phyloP scores from a whole-genome alignment of 2,113 vertebrate genomes.

The Phoenicopterus ruber region DNA sequence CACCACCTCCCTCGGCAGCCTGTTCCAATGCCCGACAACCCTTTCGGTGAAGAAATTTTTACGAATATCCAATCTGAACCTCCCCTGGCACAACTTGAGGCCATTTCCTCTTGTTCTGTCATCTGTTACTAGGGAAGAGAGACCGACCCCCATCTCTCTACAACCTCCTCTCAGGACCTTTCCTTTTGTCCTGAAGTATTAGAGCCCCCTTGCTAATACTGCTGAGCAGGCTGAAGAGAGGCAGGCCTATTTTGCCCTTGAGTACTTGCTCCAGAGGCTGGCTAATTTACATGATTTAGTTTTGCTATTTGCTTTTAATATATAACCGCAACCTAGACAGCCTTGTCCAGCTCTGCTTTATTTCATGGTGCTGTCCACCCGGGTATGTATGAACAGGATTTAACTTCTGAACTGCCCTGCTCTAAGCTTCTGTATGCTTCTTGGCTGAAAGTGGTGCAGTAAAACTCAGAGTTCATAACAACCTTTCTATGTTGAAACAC shows the following conservation, averaged over 20 bases:
- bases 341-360: not conserved
- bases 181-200: not conserved
- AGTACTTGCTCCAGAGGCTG: not conserved
- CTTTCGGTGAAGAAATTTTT: too few species aligned
- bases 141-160: too few species aligned
- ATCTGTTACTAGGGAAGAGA: too few species aligned
- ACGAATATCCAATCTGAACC: too few species aligned
- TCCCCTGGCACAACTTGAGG: too few species aligned
- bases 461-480: not conserved
- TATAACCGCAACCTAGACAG: not conserved
- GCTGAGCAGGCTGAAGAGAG: not conserved
- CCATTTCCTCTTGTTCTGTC: too few species aligned
- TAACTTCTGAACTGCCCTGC: not conserved
- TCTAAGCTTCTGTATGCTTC: not conserved
- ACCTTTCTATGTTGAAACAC: not conserved
- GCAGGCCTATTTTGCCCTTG: not conserved
- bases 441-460: not conserved
- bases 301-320: constrained; percentile 1
- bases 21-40: too few species aligned
- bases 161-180: too few species aligned
- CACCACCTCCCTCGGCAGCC: too few species aligned
- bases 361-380: not conserved
- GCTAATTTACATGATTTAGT: not conserved
- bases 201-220: not conserved
- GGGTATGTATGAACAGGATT: not conserved